Base-by-base conservation (phyloP, 2,113 vertebrate species). In the Azemiops feae region DNA sequence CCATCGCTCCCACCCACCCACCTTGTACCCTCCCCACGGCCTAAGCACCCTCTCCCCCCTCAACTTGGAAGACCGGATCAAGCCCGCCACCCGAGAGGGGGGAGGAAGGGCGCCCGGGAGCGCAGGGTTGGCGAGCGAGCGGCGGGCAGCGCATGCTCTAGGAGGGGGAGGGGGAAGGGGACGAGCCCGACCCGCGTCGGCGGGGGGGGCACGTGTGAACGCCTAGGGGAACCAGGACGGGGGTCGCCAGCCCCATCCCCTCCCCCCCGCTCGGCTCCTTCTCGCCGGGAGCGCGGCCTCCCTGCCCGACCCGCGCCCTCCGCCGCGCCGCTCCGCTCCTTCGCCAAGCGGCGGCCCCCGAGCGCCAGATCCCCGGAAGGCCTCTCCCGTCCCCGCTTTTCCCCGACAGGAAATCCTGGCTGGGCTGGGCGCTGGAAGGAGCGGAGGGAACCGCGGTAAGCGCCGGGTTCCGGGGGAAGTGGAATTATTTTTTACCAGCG, bases 401-500 rank as follows among this genome's bases (percentile, higher is more conserved):
- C 94, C 94, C 97, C 96, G 97, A 98, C 98, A 98, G 98, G 98
- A 98, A 98, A 98, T 97, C 98, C 95, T 96, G 95, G 97, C 97
- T 97, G 96, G 97, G 97, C 97, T 97, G 97, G 97, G 97, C 95
- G 95, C 94, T 90, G 30, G 74, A 54, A 47, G 85, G 88, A 52
- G 95, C 94, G 89, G 94, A 94, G 94, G 93, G 95, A 93, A 91
- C 95, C 94, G 93, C 93, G 95, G 92, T 34, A 53, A 85, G 95
- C 95, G 93, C 97, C 97, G 97, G 97, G 98, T 98, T 98, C 98
- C 98, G 98, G 98, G 98, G 98, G 98, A 98, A 98, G 98, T 98
- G 98, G 98, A 98, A 98, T 98, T 97, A 98, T 98, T 98, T 98
- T 98, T 98, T 97, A 98, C 97, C 97, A 98, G 97, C 97, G 97